These are phyloP conservation scores for Galeopsomyia nigrocyanea DNA, from an alignment of 2,888 invertebrate species.

Conservation along the genomic window DNA sequence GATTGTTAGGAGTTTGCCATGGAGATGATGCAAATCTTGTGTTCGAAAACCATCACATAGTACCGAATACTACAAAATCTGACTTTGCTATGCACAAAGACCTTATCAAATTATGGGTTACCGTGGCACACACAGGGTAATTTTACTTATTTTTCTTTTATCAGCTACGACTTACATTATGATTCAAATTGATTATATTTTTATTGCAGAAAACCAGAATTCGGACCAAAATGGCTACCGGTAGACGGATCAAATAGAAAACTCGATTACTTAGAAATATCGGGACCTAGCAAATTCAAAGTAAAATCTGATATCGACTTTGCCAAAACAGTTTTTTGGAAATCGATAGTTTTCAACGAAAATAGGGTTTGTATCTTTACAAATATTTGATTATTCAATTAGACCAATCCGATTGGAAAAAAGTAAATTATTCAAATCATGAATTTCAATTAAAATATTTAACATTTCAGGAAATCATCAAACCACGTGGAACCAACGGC, in stretches of 20 bases:
- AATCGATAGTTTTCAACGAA: constrained; percentile 73
- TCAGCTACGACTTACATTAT: neutral
- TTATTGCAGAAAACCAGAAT: constrained; percentile 66
- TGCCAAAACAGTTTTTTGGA: constrained; percentile 74
- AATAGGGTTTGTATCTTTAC: constrained; percentile 69
- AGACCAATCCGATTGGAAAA: no score
- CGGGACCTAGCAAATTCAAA: constrained; percentile 66
- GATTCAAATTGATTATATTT: constrained; percentile 8
- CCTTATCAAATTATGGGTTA: constrained; percentile 72
- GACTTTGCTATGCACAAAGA: constrained; percentile 71
- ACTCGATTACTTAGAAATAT: constrained; percentile 71
- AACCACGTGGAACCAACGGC: neutral
- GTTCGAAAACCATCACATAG: constrained; percentile 65
- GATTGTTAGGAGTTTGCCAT: constrained; percentile 73
- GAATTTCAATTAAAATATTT: constrained; percentile 41
- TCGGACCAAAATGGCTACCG: constrained; percentile 69
- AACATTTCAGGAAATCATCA: neutral
- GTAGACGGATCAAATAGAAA: constrained; percentile 68
- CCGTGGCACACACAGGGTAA: constrained; percentile 75
- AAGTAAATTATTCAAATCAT: no score
- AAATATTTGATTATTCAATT: no score
- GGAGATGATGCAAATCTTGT: constrained; percentile 75
- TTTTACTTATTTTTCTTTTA: constrained; percentile 9
- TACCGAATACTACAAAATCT: constrained; percentile 63
- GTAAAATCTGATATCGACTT: constrained; percentile 68